Percentiles rank a stretch among this genome's conserved stretches.
phyloP scores from a whole-genome alignment of 2,113 vertebrate species.

The Ailuropoda melanoleuca region DNA sequence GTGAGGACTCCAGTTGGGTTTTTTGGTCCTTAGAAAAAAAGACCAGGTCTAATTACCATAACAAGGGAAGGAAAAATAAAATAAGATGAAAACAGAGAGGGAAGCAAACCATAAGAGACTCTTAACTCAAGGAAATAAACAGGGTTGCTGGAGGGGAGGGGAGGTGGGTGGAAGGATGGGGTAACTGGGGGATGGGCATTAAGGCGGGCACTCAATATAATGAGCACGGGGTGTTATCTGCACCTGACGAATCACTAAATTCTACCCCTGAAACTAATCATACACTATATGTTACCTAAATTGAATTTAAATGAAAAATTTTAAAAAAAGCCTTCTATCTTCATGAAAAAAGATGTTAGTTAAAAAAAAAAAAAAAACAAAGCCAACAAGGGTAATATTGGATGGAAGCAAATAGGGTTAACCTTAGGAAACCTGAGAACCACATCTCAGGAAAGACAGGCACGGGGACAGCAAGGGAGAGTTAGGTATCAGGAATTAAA shows the following conservation, averaged over 20 bases:
- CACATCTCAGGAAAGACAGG: neutral
- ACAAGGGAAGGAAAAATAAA: neutral
- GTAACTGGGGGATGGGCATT: neutral
- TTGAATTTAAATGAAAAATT: neutral
- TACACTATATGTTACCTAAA: neutral
- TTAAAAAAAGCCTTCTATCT: neutral
- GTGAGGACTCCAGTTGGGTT: neutral
- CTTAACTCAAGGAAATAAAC: neutral
- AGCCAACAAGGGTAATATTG: neutral
- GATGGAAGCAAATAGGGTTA: rapidly evolving
- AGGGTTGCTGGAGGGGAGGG: neutral
- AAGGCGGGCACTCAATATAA: neutral
- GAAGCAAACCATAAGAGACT: neutral
- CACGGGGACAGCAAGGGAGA: neutral
- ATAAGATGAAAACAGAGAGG: neutral
- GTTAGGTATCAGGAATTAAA: too few species aligned
- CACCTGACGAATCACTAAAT: neutral
- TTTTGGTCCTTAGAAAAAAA: neutral
- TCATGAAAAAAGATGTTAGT: neutral
- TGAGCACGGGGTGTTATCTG: neutral
- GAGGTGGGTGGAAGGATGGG: too few species aligned
- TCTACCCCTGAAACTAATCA: neutral
- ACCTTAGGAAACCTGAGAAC: neutral
- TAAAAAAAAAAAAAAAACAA: neutral
- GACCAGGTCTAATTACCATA: neutral